phyloP scores from a whole-genome alignment of 2,888 invertebrate genomes.

The Xanthia icteritia region DNA sequence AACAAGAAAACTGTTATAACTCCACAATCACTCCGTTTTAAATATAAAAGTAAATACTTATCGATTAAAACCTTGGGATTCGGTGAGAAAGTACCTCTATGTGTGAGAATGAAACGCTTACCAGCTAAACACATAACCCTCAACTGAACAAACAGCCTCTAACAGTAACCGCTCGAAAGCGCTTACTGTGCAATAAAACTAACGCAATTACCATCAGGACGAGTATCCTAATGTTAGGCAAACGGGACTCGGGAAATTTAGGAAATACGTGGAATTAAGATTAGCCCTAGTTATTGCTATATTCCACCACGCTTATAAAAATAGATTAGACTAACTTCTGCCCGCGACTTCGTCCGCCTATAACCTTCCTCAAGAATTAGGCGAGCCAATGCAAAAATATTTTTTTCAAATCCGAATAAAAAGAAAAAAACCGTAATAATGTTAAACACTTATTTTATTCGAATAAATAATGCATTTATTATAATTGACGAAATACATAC shows the following conservation, averaged over 20 bases:
- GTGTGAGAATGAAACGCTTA: constrained; percentile 3
- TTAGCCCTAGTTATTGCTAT: constrained; percentile 8
- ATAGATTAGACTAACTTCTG: no score
- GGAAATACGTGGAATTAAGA: background rate
- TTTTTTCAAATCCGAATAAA: no score
- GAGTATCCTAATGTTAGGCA: constrained; percentile 15
- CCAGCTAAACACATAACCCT: background rate
- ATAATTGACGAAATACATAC: no score
- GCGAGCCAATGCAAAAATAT: no score
- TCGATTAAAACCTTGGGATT: background rate
- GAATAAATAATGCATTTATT: no score
- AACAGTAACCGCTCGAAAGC: background rate
- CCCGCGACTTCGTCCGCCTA: no score
- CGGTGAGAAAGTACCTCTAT: background rate
- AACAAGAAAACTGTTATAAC: background rate
- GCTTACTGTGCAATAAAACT: constrained; percentile 32
- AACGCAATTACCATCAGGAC: background rate
- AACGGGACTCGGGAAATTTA: background rate
- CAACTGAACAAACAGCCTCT: constrained; percentile 14
- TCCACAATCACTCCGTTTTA: no score
- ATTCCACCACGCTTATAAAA: background rate
- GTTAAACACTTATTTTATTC: no score
- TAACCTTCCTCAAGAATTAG: no score
- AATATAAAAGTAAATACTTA: no score
- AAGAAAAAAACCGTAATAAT: no score